Evolutionary conservation across 2,888 invertebrate species (phyloP), one percentile per base, ranked within the genome.

Genomic region (Acronicta leporina): DNA sequence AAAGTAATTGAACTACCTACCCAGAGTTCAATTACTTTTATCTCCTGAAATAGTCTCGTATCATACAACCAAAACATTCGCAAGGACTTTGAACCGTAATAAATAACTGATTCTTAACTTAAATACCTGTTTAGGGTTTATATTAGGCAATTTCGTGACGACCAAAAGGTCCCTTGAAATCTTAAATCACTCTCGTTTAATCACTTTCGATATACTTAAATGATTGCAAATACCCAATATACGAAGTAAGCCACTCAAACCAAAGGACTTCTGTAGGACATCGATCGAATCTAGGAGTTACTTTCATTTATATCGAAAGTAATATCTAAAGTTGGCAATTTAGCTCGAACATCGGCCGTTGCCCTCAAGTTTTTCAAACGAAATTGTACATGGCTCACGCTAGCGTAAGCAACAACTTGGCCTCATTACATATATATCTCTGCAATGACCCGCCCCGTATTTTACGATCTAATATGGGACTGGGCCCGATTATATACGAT

Each of bases 381-480:
- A 43, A 51, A 46, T 43, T 49, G 27, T 50, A 40, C 54, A 42
- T 48, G 56, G 46, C 30, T 46, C 14, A 41, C 20, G 33, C 27
- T 51, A 33, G 11, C 33, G 10, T 33, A 47, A 63, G 48, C 51
- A 68, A 59, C 50, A 58, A 43, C 42, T 59, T 57, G 57, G 25
- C 64, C 68, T 58, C 50, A 41, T 68, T 73, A 54, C 59, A 73
- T 69, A 54, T 58, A 73, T 69, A 54, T 58, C 42, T 62, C 54
- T 47, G 61, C 51, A 49, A 46, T 54, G 51, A 62, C 51, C 71
- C 52, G 59, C 61, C 64, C 60, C 52, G 56, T 60, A 47, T 61
- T 62, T 70, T 46, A 58, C 35, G 43, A 52, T 30, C 46, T 54
- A 54, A 63, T 43, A 30, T 63, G 43, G 49, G 27, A 42, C 14